These are phyloP conservation scores for Alces alces DNA, from an alignment of 2,113 vertebrate species.

Conservation along the genomic window DNA sequence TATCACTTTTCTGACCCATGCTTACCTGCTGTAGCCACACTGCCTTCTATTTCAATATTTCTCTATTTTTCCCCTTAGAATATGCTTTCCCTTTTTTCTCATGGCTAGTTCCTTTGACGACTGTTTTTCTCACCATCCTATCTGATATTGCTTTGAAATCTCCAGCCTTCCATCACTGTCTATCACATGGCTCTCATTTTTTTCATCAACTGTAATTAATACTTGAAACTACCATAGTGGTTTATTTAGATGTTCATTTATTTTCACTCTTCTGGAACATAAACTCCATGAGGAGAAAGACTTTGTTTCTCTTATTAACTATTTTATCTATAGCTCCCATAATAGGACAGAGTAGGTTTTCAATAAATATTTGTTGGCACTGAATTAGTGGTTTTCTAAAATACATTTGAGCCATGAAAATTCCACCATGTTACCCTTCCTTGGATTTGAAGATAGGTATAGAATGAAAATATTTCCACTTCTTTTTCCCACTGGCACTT, in stretches of 20 bases:
- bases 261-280: not conserved
- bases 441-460: conserved; percentile 4
- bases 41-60: not conserved
- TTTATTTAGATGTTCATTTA: not conserved
- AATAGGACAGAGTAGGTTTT: not conserved
- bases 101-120: not conserved
- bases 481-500: not conserved
- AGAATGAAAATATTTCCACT: not conserved
- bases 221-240: not conserved
- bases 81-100: not conserved
- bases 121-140: not conserved
- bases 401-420: not conserved
- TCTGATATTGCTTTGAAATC: not conserved
- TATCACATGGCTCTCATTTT: not conserved
- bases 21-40: not conserved
- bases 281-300: not conserved
- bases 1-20: not conserved
- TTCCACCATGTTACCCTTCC: not conserved
- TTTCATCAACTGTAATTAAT: not conserved
- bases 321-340: not conserved
- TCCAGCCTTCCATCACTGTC: not conserved
- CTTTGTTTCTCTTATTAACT: not conserved
- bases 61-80: not conserved
- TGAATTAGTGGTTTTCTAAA: not conserved
- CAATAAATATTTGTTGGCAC: not conserved